Evolutionary conservation across 2,888 invertebrate species (phyloP).

Genomic region (Listrodromus nycthemerus): DNA sequence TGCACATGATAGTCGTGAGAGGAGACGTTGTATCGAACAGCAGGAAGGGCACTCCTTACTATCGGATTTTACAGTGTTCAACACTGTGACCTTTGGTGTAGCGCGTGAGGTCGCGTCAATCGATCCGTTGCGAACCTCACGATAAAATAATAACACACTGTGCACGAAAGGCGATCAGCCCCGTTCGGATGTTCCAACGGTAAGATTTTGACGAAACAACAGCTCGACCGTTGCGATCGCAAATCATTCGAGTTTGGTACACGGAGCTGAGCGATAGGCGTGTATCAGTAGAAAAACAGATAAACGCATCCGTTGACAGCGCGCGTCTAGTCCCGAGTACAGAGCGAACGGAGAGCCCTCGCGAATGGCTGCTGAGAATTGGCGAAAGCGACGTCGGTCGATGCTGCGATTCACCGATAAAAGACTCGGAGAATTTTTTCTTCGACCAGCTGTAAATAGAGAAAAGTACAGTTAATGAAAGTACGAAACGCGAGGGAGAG

Average conservation of each 20-base stretch:
- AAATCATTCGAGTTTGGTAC: not conserved
- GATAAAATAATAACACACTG: not conserved
- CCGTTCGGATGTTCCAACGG: not conserved
- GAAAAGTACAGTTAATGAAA: constrained; percentile 34
- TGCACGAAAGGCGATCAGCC: not conserved
- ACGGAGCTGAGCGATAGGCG: not conserved
- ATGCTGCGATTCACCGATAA: constrained; percentile 32
- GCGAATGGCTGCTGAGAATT: constrained; percentile 65
- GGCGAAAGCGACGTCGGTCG: constrained; percentile 73
- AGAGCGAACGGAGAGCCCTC: constrained; percentile 69
- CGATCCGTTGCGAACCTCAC: not conserved
- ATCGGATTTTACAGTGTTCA: constrained; percentile 13
- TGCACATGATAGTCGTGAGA: not conserved
- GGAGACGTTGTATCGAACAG: constrained; percentile 1
- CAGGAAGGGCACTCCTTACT: constrained; percentile 24
- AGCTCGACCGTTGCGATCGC: not conserved
- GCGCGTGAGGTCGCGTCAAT: constrained; percentile 22
- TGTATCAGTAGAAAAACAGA: constrained; percentile 13
- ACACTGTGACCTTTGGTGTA: not conserved
- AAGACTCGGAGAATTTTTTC: not conserved
- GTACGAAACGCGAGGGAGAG: constrained; percentile 60
- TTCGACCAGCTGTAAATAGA: not conserved
- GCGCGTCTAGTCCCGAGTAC: constrained; percentile 50
- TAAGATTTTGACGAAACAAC: not conserved
- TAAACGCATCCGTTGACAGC: constrained; percentile 32